phyloP scores from a whole-genome alignment of 2,113 vertebrate species.

The Leucopsar rothschildi region DNA sequence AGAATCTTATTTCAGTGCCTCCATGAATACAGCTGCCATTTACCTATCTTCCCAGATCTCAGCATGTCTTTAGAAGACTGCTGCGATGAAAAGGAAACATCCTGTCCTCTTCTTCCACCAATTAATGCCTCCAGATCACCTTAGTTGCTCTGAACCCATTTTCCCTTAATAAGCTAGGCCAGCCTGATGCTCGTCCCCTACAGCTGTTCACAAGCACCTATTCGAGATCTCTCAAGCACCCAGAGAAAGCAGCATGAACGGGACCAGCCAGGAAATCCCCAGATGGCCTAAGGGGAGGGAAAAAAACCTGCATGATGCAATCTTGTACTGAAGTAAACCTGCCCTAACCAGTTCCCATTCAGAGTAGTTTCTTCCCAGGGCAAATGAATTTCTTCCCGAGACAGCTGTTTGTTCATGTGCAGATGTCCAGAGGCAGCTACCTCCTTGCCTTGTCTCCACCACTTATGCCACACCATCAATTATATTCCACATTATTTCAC shows the following conservation, averaged over 20 bases:
- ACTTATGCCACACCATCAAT: not conserved
- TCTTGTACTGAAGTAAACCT: conserved; percentile 13
- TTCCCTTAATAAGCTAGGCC: not conserved
- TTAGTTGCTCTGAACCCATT: not conserved
- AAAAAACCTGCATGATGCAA: conserved; percentile 46
- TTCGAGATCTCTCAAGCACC: not conserved
- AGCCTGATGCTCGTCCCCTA: not conserved
- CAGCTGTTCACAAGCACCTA: conserved; percentile 10
- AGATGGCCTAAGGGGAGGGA: conserved; percentile 26
- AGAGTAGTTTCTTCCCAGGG: not conserved
- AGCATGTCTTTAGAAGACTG: not conserved
- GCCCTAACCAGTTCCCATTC: conserved; percentile 26
- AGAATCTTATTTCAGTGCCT: not conserved
- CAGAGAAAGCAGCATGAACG: conserved; percentile 3
- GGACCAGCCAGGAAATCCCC: conserved; percentile 39
- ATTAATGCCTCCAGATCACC: not conserved
- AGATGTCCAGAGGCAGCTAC: conserved; percentile 19
- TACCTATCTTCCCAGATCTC: not conserved
- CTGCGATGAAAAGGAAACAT: not conserved
- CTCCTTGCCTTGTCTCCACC: not conserved
- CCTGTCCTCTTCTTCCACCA: not conserved
- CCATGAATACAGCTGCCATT: not conserved
- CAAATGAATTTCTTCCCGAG: conserved; percentile 14
- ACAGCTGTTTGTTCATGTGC: not conserved
- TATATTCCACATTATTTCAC: not conserved